Evolutionary conservation across 2,888 invertebrate species (phyloP).

Genomic region (Agapetus fuscipes): DNA sequence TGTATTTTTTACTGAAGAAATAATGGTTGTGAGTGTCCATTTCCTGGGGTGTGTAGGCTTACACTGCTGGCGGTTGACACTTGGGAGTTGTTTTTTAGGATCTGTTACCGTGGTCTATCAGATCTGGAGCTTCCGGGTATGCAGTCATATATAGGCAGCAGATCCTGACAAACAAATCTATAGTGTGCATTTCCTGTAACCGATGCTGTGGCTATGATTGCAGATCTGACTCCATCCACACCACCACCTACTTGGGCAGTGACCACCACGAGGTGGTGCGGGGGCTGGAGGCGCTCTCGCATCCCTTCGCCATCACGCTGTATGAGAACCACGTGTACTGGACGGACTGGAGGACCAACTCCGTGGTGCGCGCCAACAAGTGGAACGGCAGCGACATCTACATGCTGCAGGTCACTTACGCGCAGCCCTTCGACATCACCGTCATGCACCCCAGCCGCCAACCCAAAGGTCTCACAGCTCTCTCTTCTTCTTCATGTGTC

Average conservation of each 20-base stretch:
- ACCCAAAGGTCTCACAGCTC: conserved; percentile 49
- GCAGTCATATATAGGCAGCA: no score
- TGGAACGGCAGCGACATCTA: conserved; percentile 73
- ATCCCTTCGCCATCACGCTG: conserved; percentile 82
- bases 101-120: no score
- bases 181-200: no score
- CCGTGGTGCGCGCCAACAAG: conserved; percentile 79
- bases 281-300: conserved; percentile 66
- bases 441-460: conserved; percentile 70
- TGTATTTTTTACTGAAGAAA: no score
- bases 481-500: no score
- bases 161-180: no score
- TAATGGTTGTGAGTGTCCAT: no score
- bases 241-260: conserved; percentile 68
- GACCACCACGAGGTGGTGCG: conserved; percentile 61
- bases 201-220: no score
- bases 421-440: conserved; percentile 87
- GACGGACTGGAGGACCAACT: conserved; percentile 89
- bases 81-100: no score
- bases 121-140: no score
- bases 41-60: no score
- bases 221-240: conserved; percentile 81
- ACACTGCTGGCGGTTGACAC: no score
- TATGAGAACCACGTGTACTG: conserved; percentile 85
- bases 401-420: conserved; percentile 70